phyloP scores from a whole-genome alignment of 1,140 invertebrate species.

The Tetramorium alpestre region DNA sequence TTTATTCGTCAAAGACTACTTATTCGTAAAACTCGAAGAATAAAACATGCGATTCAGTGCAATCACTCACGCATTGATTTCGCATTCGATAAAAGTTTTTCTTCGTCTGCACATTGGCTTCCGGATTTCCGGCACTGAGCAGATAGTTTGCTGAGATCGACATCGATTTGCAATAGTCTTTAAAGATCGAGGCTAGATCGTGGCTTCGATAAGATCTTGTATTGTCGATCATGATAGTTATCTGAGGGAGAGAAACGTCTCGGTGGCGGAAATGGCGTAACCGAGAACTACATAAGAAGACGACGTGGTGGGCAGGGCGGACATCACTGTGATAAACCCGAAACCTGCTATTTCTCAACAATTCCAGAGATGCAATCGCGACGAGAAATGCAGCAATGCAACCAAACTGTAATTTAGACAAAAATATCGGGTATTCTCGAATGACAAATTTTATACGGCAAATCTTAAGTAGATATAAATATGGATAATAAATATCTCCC shows the following conservation, averaged over 20 bases:
- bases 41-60: not conserved
- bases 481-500: not conserved
- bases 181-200: conserved; percentile 41
- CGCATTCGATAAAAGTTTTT: conserved; percentile 29
- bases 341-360: conserved; percentile 75
- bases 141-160: conserved; percentile 15
- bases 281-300: conserved; percentile 27
- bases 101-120: not conserved
- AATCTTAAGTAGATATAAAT: conserved; percentile 17
- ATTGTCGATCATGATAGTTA: conserved; percentile 52
- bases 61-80: conserved; percentile 18
- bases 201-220: conserved; percentile 26
- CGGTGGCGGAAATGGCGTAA: conserved; percentile 35
- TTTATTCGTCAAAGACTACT: not conserved
- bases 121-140: conserved; percentile 3
- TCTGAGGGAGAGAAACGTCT: conserved; percentile 34
- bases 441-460: not conserved
- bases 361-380: conserved; percentile 39
- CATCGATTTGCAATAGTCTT: conserved; percentile 30
- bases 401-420: conserved; percentile 19
- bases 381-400: conserved; percentile 9
- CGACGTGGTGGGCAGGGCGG: conserved; percentile 18
- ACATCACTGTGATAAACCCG: conserved; percentile 74
- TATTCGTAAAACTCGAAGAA: not conserved
- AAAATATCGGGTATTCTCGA: conserved; percentile 37